Conservation (phyloP, 1,140 invertebrate species). For the Euura lappo region DNA sequence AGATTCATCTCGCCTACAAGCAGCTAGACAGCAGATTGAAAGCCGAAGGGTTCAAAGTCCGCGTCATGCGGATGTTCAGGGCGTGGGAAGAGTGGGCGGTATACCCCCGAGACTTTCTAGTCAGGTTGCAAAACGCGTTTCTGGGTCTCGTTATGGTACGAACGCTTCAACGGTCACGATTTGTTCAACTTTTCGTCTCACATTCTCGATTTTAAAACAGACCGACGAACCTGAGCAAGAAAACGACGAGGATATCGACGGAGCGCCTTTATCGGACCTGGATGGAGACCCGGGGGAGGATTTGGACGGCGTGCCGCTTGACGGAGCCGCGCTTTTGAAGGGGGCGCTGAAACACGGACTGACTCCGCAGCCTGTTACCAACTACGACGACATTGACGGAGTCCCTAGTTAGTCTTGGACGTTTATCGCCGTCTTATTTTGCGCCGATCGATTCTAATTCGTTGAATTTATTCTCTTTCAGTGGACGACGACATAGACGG, state of each 20-base stretch:
- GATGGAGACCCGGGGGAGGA: constrained; percentile 71
- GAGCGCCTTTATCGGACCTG: constrained; percentile 69
- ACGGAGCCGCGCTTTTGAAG: constrained; percentile 81
- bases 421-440: not conserved
- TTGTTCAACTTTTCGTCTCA: no score
- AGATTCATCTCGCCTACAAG: constrained; percentile 79
- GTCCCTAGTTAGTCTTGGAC: constrained; percentile 66
- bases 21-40: constrained; percentile 87
- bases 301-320: constrained; percentile 81
- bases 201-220: constrained; percentile 22
- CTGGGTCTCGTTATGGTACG: constrained; percentile 67
- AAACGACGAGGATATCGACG: constrained; percentile 68
- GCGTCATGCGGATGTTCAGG: constrained; percentile 92
- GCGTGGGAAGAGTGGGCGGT: constrained; percentile 99
- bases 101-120: constrained; percentile 93
- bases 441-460: constrained; percentile 10
- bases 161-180: no score
- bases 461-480: constrained; percentile 46
- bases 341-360: constrained; percentile 67
- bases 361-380: constrained; percentile 52
- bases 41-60: constrained; percentile 95
- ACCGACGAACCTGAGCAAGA: constrained; percentile 56
- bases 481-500: constrained; percentile 89
- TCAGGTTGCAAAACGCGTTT: constrained; percentile 91
- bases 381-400: constrained; percentile 76